These are phyloP conservation scores for Melanostoma mellinum DNA, from an alignment of 2,888 invertebrate genomes.

Conservation along the genomic window DNA sequence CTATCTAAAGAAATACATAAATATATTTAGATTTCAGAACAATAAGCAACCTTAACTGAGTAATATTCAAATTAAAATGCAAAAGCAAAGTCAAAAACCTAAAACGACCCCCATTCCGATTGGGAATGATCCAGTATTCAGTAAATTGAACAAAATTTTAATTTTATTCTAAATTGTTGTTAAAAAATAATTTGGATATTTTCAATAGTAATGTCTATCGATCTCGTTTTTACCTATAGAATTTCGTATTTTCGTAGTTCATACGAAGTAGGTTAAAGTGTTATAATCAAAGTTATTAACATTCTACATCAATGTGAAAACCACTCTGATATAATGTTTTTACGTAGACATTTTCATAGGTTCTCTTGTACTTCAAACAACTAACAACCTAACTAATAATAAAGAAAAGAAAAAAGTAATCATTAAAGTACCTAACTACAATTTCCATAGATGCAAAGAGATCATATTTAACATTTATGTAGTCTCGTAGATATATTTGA, in stretches of 20 bases:
- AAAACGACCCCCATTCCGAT: no score
- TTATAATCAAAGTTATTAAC: constrained; percentile 34
- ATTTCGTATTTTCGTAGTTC: not conserved
- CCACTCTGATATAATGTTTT: constrained; percentile 22
- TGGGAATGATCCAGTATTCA: no score
- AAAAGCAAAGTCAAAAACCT: no score
- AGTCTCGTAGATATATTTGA: constrained; percentile 34
- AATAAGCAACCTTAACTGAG: constrained; percentile 65
- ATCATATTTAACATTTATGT: constrained; percentile 67
- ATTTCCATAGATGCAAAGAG: constrained; percentile 68
- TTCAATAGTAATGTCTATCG: no score
- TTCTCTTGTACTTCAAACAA: constrained; percentile 43
- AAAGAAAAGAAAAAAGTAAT: constrained; percentile 37
- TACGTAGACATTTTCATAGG: constrained; percentile 44
- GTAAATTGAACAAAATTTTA: no score
- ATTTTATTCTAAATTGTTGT: no score
- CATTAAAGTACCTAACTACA: constrained; percentile 61
- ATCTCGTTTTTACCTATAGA: no score
- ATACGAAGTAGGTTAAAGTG: constrained; percentile 11
- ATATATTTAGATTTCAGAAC: constrained; percentile 66
- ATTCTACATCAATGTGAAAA: constrained; percentile 41
- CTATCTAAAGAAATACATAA: constrained; percentile 49
- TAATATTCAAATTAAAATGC: not conserved
- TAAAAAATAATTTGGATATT: no score
- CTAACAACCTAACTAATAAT: constrained; percentile 23